Conservation (phyloP, 2,888 invertebrate genomes). For the Spodoptera littoralis region DNA sequence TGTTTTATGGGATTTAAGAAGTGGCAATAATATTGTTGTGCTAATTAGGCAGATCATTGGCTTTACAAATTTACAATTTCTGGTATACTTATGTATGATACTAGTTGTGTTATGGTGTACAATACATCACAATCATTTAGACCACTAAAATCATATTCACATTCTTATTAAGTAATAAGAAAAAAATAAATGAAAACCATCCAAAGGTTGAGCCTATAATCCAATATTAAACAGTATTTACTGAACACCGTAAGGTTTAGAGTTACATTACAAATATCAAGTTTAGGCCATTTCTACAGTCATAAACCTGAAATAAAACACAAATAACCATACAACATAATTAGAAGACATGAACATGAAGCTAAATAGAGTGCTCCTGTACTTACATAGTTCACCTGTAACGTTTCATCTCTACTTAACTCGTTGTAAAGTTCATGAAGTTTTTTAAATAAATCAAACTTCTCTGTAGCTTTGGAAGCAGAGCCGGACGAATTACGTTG, state of each 20-base stretch:
- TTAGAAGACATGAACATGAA: slow-evolving; percentile 6
- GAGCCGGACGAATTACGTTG: slow-evolving; percentile 80
- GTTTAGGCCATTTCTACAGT: background rate
- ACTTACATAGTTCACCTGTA: slow-evolving; percentile 85
- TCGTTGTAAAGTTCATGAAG: slow-evolving; percentile 86
- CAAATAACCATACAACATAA: slow-evolving; percentile 8
- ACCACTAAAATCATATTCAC: too few relatives aligned
- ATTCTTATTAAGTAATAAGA: background rate
- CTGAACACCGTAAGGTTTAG: background rate
- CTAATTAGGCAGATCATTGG: too few relatives aligned
- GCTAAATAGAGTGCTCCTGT: slow-evolving; percentile 22
- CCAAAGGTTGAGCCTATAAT: slow-evolving; percentile 5
- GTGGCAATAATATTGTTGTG: too few relatives aligned
- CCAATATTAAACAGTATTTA: background rate
- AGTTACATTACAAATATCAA: background rate
- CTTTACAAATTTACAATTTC: too few relatives aligned
- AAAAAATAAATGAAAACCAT: background rate
- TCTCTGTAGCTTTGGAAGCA: slow-evolving; percentile 76
- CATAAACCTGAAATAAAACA: background rate
- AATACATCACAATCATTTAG: too few relatives aligned
- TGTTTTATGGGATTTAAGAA: too few relatives aligned
- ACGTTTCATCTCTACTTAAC: slow-evolving; percentile 82
- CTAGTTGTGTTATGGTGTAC: too few relatives aligned
- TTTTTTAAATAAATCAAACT: slow-evolving; percentile 87
- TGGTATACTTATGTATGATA: too few relatives aligned